phyloP scores from a whole-genome alignment of 2,113 vertebrate species.

The Cichladusa arquata region DNA sequence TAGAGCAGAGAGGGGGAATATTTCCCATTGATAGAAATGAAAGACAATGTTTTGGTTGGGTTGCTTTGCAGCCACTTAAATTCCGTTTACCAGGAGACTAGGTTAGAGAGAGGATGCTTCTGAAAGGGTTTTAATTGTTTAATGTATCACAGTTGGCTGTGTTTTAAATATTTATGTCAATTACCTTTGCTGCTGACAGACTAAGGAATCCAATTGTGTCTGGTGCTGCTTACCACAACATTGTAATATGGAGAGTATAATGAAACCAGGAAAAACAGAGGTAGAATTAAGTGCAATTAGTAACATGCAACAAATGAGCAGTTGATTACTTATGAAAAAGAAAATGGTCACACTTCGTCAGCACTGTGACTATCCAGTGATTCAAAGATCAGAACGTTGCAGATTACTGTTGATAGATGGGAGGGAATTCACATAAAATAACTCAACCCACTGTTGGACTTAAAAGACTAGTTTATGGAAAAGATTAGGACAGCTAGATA shows the following conservation, averaged over 20 bases:
- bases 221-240: background rate
- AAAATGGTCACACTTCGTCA: background rate
- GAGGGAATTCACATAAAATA: background rate
- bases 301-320: background rate
- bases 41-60: background rate
- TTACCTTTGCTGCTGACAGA: background rate
- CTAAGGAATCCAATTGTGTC: background rate
- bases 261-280: background rate
- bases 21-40: background rate
- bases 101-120: background rate
- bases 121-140: background rate
- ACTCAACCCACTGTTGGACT: background rate
- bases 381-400: background rate
- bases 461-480: background rate
- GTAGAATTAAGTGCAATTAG: background rate
- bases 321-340: background rate
- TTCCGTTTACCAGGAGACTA: background rate
- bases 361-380: background rate
- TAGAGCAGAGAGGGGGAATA: background rate
- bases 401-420: background rate
- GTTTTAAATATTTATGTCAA: background rate
- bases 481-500: constrained; percentile 1
- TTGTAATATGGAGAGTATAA: background rate
- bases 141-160: background rate
- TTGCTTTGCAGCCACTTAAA: background rate